phyloP scores from a whole-genome alignment of 2,888 invertebrate genomes.

The Invenusta paracnida region DNA sequence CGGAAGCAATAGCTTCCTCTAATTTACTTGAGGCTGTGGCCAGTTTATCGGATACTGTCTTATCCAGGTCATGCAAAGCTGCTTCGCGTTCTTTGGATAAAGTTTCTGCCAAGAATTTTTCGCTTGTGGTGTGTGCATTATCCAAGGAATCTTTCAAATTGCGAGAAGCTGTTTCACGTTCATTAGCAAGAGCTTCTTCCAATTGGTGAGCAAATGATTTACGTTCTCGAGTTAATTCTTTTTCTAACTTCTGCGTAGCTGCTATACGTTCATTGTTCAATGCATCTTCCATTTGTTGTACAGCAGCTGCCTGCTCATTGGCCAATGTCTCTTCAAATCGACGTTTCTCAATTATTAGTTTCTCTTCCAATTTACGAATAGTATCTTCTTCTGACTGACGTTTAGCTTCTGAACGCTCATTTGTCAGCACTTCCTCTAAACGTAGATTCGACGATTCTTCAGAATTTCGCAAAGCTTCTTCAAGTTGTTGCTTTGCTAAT shows the following conservation, averaged over 20 bases:
- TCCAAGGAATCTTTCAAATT: not conserved
- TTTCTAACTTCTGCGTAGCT: not conserved
- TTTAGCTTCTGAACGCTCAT: not conserved
- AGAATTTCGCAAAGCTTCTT: not conserved
- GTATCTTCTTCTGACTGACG: not conserved
- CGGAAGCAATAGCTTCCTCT: not conserved
- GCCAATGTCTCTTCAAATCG: not conserved
- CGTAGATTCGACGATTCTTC: not conserved
- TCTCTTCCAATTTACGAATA: not conserved
- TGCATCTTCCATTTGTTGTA: not conserved
- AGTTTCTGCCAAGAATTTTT: not conserved
- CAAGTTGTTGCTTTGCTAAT: not conserved
- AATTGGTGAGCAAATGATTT: not conserved
- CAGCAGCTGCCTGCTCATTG: not conserved
- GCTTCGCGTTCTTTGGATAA: not conserved
- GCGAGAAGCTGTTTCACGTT: not conserved
- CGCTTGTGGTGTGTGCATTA: not conserved
- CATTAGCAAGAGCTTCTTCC: not conserved
- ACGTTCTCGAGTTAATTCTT: not conserved
- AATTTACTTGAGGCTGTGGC: not conserved
- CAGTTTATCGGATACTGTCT: not conserved
- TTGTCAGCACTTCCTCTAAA: not conserved
- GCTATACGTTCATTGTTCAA: not conserved
- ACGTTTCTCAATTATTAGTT: not conserved
- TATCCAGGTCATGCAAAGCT: not conserved